Base-by-base conservation (phyloP, 2,113 vertebrate species). In the Aegithalos caudatus region DNA sequence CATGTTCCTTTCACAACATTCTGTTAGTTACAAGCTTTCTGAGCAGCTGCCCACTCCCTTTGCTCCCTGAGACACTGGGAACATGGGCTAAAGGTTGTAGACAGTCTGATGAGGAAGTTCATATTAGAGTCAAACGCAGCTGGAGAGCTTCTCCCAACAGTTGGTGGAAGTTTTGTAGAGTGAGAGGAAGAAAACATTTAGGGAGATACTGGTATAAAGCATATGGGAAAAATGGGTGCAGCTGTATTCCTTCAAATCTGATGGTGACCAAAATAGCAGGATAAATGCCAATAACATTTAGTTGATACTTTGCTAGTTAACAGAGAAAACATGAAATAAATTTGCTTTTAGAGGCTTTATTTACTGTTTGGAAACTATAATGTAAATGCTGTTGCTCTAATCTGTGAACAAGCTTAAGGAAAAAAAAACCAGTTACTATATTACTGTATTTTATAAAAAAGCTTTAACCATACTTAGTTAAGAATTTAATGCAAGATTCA, bases 181-280 rank as follows among this genome's bases (percentile, higher is more conserved):
- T 42, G 31, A 83, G 47, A 81, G 56, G 33, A 94, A 47, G 51
- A 87, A 89, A 92, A 81, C 80, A 28, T 62, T 88, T 78, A 60
- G 70, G 40, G 15, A 86, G 40, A 69, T 19, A 18, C 74, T 94
- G 50, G 44, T 62, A 18, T 73, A 77, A 86, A 94, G 69, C 47
- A 54, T 60, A 25, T 1, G 24, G 65, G 81, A 2, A 61, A 70
- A 85, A 69, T 80, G 57, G 33, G 48, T 88, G n/a, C 87, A 96
- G 84, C 92, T 95, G 84, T 83, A 88, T 67, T 94, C 79, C 79
- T 82, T 95, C 85, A 95, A 86, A 90, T 90, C 51, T 83, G 47
- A 56, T 67, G 33, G 31, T 47, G 48, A 71, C 48, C 37, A 57
- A 88, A 95, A 64, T 33, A 86, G 31, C 51, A 90, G 42, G 47